Evolutionary conservation across 2,888 invertebrate genomes (phyloP).

Genomic region (Hypomecis punctinalis): DNA sequence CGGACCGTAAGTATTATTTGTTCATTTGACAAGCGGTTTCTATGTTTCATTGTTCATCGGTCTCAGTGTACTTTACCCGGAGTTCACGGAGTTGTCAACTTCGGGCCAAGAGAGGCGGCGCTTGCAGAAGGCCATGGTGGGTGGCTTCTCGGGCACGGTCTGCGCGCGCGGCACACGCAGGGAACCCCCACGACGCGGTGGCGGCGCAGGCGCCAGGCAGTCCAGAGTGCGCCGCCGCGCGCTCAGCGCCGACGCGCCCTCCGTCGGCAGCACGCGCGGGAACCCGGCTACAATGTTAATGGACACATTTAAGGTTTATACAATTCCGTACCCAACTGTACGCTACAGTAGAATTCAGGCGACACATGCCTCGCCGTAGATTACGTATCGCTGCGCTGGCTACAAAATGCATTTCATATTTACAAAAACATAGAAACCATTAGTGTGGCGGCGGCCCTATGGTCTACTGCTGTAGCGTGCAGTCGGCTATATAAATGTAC

Average conservation of each 20-base stretch:
- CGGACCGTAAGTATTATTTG: too few relatives aligned
- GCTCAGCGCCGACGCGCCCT: conserved; percentile 85
- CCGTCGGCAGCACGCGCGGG: conserved; percentile 89
- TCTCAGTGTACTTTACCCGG: conserved; percentile 84
- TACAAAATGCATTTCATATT: too few relatives aligned
- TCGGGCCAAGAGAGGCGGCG: conserved; percentile 93
- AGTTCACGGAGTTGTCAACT: conserved; percentile 92
- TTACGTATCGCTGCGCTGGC: too few relatives aligned
- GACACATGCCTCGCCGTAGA: too few relatives aligned
- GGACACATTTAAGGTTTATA: not conserved
- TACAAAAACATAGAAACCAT: too few relatives aligned
- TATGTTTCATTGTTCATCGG: too few relatives aligned
- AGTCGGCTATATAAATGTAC: too few relatives aligned
- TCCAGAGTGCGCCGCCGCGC: conserved; percentile 87
- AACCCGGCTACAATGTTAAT: conserved; percentile 79
- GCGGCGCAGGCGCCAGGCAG: conserved; percentile 83
- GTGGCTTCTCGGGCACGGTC: conserved; percentile 86
- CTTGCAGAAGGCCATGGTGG: conserved; percentile 90
- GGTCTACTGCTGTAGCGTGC: too few relatives aligned
- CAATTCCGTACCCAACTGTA: too few relatives aligned
- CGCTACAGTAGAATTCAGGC: too few relatives aligned
- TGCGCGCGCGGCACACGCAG: conserved; percentile 81
- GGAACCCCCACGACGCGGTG: conserved; percentile 83
- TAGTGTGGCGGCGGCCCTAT: too few relatives aligned
- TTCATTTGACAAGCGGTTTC: too few relatives aligned